phyloP scores from a whole-genome alignment of 2,888 invertebrate species.

The Orchesellides sinensis region DNA sequence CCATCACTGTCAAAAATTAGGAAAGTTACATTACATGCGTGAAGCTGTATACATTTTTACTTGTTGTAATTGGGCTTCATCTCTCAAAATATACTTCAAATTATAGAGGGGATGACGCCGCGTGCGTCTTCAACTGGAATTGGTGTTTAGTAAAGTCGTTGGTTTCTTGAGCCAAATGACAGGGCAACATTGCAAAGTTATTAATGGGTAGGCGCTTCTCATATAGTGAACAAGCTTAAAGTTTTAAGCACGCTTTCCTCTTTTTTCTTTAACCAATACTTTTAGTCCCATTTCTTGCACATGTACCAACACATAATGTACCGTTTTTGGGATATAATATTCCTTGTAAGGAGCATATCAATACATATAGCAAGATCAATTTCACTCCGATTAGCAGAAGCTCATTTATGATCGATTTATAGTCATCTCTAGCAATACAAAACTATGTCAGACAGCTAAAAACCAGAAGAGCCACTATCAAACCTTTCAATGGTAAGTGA shows the following conservation, averaged over 20 bases:
- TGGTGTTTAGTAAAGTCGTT: neutral
- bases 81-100: constrained; percentile 5
- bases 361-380: constrained; percentile 17
- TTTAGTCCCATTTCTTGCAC: neutral
- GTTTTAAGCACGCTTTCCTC: constrained; percentile 26
- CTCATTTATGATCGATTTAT: constrained; percentile 42
- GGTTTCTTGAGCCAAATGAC: neutral
- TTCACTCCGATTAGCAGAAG: constrained; percentile 46
- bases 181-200: neutral
- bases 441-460: constrained; percentile 32
- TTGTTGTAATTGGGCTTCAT: constrained; percentile 54
- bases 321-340: no score
- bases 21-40: constrained; percentile 35
- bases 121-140: constrained; percentile 6
- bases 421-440: constrained; percentile 11
- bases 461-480: constrained; percentile 36
- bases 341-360: neutral
- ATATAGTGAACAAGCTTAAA: no score
- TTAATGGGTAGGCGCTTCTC: neutral
- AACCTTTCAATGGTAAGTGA: neutral
- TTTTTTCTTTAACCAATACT: neutral
- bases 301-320: no score
- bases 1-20: constrained; percentile 54
- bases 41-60: no score
- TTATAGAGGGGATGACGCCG: neutral